Evolutionary conservation across 2,113 vertebrate species (phyloP).

Genomic region (Cepphus grylle): DNA sequence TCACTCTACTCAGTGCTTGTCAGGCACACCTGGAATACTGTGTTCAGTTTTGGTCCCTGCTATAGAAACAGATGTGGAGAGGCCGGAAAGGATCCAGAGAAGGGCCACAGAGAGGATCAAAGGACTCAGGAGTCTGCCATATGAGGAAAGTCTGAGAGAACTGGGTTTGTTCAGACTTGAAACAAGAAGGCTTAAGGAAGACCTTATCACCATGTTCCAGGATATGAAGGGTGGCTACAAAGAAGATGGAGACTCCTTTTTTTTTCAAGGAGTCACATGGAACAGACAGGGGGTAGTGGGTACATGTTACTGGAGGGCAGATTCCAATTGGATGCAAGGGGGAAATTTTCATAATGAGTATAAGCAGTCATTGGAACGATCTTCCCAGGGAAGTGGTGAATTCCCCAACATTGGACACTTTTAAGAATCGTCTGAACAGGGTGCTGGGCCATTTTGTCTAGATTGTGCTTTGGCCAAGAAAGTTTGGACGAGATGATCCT

Average conservation of each 20-base stretch:
- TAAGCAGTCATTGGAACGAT: neutral
- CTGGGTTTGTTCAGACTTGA: neutral
- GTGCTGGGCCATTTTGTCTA: neutral
- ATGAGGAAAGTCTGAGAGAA: neutral
- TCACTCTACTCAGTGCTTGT: neutral
- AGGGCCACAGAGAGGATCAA: neutral
- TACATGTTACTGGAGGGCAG: neutral
- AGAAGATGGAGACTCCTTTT: neutral
- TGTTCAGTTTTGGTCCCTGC: neutral
- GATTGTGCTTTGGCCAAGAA: neutral
- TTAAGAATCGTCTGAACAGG: neutral
- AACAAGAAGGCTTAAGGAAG: neutral
- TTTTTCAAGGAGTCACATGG: neutral
- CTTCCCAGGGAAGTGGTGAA: neutral
- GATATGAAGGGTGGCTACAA: neutral
- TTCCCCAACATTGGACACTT: neutral
- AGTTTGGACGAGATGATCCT: neutral
- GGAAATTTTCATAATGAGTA: neutral
- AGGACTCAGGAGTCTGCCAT: neutral
- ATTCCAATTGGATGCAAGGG: neutral
- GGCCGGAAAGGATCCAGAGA: neutral
- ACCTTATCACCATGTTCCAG: neutral
- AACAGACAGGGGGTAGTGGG: neutral
- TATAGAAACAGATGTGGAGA: neutral
- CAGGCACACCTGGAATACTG: neutral